Percentiles rank a stretch among this genome's conserved stretches.
These are phyloP conservation scores for Hydrotaea diabolus DNA, from an alignment of 2,888 invertebrate genomes.

Conservation along the genomic window DNA sequence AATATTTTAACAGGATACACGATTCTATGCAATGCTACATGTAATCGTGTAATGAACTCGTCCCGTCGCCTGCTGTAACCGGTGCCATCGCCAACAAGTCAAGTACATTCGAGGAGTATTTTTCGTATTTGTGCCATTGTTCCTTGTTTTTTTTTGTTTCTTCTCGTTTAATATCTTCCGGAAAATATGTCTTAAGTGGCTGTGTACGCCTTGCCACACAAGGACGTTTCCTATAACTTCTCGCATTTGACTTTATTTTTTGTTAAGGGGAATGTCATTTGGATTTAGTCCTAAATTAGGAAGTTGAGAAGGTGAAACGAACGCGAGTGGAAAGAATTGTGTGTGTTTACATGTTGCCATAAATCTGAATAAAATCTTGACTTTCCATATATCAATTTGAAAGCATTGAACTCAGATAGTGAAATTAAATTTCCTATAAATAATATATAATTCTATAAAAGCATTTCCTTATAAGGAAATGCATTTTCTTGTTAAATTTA, in stretches of 20 bases:
- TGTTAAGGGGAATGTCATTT: neutral
- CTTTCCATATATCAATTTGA: too few relatives aligned
- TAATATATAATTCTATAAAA: too few relatives aligned
- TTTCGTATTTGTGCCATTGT: neutral
- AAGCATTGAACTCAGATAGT: too few relatives aligned
- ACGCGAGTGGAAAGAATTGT: too few relatives aligned
- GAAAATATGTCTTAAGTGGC: neutral
- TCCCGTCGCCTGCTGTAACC: neutral
- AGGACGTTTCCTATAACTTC: neutral
- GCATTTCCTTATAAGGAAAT: too few relatives aligned
- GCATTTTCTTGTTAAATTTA: too few relatives aligned
- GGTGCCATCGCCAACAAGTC: neutral
- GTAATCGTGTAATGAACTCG: neutral
- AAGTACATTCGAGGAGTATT: neutral
- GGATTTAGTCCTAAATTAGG: too few relatives aligned
- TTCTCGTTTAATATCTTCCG: neutral
- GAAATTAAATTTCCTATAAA: too few relatives aligned
- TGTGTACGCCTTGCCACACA: neutral
- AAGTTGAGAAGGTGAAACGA: too few relatives aligned
- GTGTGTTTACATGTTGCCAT: too few relatives aligned
- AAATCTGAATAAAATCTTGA: too few relatives aligned
- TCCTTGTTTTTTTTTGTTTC: neutral
- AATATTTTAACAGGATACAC: conserved; percentile 13
- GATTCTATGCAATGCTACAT: neutral
- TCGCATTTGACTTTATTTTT: neutral